Evolutionary conservation across 2,113 vertebrate genomes (phyloP).

Genomic region (Megaceryle torquata): DNA sequence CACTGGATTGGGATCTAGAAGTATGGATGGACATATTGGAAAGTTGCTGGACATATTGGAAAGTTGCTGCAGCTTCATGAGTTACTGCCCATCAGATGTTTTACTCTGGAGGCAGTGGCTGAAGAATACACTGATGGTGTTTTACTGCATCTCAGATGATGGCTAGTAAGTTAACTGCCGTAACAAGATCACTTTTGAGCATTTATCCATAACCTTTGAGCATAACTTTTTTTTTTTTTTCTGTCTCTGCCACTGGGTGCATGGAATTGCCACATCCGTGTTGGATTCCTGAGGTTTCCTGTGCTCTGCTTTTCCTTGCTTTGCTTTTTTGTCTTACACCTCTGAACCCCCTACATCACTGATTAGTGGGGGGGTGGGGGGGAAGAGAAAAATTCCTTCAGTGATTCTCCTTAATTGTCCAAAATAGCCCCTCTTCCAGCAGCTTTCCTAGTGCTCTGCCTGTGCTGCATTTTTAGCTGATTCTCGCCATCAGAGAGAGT

Average conservation of each 20-base stretch:
- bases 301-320: not conserved
- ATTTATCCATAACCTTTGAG: not conserved
- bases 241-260: not conserved
- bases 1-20: not conserved
- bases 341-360: not conserved
- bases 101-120: not conserved
- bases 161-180: not conserved
- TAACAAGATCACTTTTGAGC: not conserved
- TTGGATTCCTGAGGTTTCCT: slow-evolving; percentile 33
- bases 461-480: not conserved
- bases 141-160: not conserved
- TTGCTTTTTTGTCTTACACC: not conserved
- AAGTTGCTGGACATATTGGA: accelerated
- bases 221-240: not conserved
- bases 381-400: not conserved
- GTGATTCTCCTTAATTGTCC: not conserved
- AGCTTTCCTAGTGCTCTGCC: not conserved
- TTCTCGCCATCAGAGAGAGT: not conserved
- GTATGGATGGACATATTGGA: accelerated
- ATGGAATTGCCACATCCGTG: not conserved
- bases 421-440: not conserved
- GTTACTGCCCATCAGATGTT: not conserved
- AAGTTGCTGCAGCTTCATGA: not conserved
- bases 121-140: not conserved
- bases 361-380: not conserved